Conservation (phyloP, 2,113 vertebrate genomes). For the Monarcha castaneiventris region DNA sequence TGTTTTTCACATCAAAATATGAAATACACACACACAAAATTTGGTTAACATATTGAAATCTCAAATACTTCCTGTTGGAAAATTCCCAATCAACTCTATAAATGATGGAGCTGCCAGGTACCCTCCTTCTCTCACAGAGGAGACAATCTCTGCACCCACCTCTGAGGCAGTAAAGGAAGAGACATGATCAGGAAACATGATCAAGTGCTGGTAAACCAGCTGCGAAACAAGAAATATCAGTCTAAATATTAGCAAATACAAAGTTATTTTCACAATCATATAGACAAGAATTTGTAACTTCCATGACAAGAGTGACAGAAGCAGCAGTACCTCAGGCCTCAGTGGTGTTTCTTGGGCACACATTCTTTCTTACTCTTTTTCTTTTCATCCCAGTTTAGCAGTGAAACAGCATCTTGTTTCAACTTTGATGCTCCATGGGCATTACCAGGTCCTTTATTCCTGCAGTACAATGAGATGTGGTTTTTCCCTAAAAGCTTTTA, state of each 20-base stretch:
- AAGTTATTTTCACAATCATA: neutral
- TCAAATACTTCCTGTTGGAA: neutral
- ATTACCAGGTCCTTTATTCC: neutral
- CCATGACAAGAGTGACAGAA: neutral
- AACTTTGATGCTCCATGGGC: neutral
- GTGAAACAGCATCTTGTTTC: neutral
- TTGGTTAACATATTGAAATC: neutral
- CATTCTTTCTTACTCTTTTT: neutral
- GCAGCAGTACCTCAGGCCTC: neutral
- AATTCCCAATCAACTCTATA: neutral
- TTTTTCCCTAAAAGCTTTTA: neutral
- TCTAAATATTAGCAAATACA: neutral
- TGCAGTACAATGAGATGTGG: neutral
- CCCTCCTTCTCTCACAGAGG: neutral
- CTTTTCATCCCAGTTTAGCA: neutral
- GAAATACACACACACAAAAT: neutral
- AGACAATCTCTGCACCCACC: neutral
- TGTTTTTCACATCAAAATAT: neutral
- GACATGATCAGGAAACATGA: neutral
- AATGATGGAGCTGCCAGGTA: neutral
- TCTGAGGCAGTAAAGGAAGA: neutral
- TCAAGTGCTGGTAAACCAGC: neutral
- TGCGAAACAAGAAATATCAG: neutral
- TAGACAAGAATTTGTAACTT: neutral
- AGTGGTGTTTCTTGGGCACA: neutral